Conservation (phyloP, 2,797 vertebrate species). For the Notamacropus eugenii region DNA sequence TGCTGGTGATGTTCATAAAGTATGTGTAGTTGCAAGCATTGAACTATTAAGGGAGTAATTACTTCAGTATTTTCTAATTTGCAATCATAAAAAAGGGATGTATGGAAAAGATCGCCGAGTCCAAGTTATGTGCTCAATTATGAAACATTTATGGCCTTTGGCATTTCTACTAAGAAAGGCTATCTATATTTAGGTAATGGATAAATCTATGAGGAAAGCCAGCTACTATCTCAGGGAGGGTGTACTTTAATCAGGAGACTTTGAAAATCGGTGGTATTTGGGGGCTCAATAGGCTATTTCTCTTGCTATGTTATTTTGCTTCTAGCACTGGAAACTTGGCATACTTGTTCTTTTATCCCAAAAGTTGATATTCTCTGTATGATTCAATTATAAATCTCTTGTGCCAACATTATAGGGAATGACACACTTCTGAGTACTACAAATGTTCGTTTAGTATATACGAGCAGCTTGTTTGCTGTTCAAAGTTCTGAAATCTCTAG, state of each 20-base stretch:
- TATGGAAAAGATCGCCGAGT: constrained; percentile 72
- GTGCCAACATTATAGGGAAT: constrained; percentile 48
- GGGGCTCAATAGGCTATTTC: constrained; percentile 18
- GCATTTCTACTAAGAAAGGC: constrained; percentile 78
- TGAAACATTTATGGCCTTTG: constrained; percentile 80
- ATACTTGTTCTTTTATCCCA: constrained; percentile 20
- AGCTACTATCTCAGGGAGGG: constrained; percentile 47
- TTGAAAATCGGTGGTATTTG: constrained; percentile 27
- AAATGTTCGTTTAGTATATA: neutral
- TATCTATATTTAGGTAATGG: constrained; percentile 79
- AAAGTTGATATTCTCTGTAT: constrained; percentile 31
- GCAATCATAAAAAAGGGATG: constrained; percentile 69
- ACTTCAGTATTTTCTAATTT: constrained; percentile 78
- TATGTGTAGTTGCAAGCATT: constrained; percentile 64
- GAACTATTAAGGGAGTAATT: constrained; percentile 78
- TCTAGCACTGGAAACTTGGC: constrained; percentile 4
- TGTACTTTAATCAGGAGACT: constrained; percentile 25
- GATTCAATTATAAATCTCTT: constrained; percentile 30
- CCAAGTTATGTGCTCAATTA: constrained; percentile 78
- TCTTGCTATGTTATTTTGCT: constrained; percentile 36
- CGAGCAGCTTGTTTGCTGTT: constrained; percentile 26
- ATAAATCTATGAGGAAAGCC: constrained; percentile 70
- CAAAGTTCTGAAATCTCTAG: constrained; percentile 46
- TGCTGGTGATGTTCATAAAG: constrained; percentile 74
- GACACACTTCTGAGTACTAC: neutral